Evolutionary conservation across 2,797 vertebrate species (phyloP).

Genomic region (Megaceryle alcyon): DNA sequence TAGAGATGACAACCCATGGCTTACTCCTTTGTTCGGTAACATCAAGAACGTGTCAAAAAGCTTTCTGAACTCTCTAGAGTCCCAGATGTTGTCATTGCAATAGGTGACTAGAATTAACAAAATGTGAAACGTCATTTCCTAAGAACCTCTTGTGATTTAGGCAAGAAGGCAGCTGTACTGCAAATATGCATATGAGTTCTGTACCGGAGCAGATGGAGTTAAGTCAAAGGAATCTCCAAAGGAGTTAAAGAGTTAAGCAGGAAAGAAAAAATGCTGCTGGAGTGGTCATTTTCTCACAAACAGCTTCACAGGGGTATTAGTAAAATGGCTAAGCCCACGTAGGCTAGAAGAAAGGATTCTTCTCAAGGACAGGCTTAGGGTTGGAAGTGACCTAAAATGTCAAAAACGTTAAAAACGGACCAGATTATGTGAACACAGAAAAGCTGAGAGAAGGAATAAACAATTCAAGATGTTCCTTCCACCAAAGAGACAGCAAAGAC

Average conservation of each 20-base stretch:
- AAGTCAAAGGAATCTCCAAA: conserved; percentile 21
- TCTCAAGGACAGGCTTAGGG: conserved; percentile 38
- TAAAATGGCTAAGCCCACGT: neutral
- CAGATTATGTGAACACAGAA: conserved; percentile 40
- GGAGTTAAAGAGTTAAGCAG: conserved; percentile 17
- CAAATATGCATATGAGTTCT: neutral
- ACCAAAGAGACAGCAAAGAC: conserved; percentile 43
- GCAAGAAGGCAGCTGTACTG: neutral
- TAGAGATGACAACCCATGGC: conserved; percentile 58
- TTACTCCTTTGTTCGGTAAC: conserved; percentile 52
- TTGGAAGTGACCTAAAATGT: conserved; percentile 59
- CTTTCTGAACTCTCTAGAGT: conserved; percentile 53
- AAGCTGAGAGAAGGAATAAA: conserved; percentile 68
- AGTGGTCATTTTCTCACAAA: neutral
- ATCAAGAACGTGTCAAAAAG: conserved; percentile 65
- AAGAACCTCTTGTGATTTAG: conserved; percentile 28
- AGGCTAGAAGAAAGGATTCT: neutral
- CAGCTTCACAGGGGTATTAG: neutral
- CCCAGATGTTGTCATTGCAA: conserved; percentile 54
- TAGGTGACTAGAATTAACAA: conserved; percentile 69
- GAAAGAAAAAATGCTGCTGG: neutral
- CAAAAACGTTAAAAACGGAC: neutral
- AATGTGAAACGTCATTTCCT: conserved; percentile 24
- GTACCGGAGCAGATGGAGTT: neutral
- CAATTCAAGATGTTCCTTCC: conserved; percentile 60